Evolutionary conservation across 2,113 vertebrate genomes (phyloP).

Genomic region (Collichthys lucidus): DNA sequence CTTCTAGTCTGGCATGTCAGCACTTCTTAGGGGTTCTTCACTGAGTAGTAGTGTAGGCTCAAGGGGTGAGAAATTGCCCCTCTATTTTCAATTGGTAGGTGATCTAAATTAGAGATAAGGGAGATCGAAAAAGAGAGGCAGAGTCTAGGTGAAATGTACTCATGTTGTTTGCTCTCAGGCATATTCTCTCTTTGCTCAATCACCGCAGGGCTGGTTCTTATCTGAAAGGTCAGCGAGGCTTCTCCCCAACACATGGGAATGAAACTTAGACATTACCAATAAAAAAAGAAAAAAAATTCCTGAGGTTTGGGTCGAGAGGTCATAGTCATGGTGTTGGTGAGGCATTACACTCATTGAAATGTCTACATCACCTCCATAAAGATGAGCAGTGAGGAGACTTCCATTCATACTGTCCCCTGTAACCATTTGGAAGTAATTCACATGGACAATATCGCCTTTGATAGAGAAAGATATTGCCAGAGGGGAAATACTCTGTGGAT

Average conservation of each 20-base stretch:
- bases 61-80: constrained; percentile 15
- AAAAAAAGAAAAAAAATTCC: constrained; percentile 22
- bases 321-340: constrained; percentile 19
- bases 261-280: constrained; percentile 42
- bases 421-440: constrained; percentile 46
- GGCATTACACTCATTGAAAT: constrained; percentile 41
- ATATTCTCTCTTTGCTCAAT: constrained; percentile 30
- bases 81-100: constrained; percentile 3
- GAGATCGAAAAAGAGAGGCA: constrained; percentile 1
- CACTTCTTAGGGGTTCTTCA: constrained; percentile 11
- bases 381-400: constrained; percentile 32
- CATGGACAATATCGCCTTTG: constrained; percentile 49
- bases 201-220: constrained; percentile 32
- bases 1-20: constrained; percentile 17
- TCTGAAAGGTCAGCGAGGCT: constrained; percentile 28
- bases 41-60: neutral
- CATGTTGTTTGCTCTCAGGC: constrained; percentile 38
- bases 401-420: constrained; percentile 16
- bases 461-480: constrained; percentile 41
- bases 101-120: constrained; percentile 40
- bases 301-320: constrained; percentile 32
- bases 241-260: constrained; percentile 5
- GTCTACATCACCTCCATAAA: constrained; percentile 49
- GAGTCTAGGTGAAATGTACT: constrained; percentile 5
- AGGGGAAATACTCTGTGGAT: constrained; percentile 22